Percentiles rank a stretch among this genome's conserved stretches.
phyloP scores from a whole-genome alignment of 2,113 vertebrate genomes.

The Dromas ardeola region DNA sequence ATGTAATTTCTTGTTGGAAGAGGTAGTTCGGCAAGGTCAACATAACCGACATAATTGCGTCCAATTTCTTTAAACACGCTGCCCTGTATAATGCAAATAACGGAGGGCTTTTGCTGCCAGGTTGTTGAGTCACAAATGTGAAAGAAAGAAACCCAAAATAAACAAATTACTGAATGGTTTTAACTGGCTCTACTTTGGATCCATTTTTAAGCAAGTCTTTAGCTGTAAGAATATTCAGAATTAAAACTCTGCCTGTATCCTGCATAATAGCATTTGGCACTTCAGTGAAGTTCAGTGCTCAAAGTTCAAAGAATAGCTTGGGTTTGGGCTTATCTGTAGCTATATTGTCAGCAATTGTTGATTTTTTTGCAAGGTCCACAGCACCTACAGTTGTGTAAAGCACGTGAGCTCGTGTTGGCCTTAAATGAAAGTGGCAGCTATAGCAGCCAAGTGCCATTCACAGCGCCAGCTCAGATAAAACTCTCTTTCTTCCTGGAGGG shows the following conservation, averaged over 20 bases:
- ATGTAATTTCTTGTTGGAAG: background rate
- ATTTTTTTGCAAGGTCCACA: background rate
- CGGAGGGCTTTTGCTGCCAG: background rate
- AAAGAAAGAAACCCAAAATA: constrained; percentile 4
- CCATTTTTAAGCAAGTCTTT: background rate
- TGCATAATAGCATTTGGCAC: background rate
- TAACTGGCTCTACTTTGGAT: background rate
- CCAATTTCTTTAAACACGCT: background rate
- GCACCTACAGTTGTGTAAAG: constrained; percentile 2
- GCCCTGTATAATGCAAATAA: background rate
- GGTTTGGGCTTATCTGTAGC: background rate
- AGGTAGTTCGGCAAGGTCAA: background rate
- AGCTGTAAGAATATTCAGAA: background rate
- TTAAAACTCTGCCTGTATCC: background rate
- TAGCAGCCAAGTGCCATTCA: constrained; percentile 29
- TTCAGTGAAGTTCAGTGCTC: background rate
- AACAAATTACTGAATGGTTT: background rate
- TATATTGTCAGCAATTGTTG: background rate
- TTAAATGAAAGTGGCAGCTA: constrained; percentile 54
- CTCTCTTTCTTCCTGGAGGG: background rate
- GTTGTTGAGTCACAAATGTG: constrained; percentile 5
- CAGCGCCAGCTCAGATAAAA: constrained; percentile 31
- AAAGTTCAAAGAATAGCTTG: background rate
- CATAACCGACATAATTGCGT: background rate
- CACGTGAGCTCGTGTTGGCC: background rate